These are phyloP conservation scores for Drosophila bunnanda DNA, from an alignment of 2,888 invertebrate species.

Conservation along the genomic window DNA sequence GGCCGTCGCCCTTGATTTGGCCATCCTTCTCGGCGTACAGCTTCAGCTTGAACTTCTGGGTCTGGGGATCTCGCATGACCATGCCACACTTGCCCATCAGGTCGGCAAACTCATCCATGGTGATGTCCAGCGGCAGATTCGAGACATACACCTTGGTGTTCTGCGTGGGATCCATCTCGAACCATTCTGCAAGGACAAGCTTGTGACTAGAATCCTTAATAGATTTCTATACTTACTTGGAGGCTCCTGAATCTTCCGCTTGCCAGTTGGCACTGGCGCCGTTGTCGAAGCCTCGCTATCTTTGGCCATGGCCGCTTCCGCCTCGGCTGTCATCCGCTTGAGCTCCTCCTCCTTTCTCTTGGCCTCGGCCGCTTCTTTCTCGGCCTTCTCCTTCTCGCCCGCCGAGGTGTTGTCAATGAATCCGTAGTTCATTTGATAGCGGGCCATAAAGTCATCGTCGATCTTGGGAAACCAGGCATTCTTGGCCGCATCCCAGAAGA, in stretches of 20 bases:
- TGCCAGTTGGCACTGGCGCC: slow-evolving; percentile 46
- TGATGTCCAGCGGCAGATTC: slow-evolving; percentile 94
- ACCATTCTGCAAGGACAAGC: slow-evolving; percentile 90
- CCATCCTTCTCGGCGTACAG: slow-evolving; percentile 93
- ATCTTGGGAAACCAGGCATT: slow-evolving; percentile 98
- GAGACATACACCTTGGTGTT: slow-evolving; percentile 99
- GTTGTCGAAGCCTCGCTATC: neutral
- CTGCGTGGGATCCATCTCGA: slow-evolving; percentile 93
- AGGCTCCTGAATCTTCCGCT: slow-evolving; percentile 86
- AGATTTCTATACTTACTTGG: slow-evolving; percentile 79
- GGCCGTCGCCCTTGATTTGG: slow-evolving; percentile 97
- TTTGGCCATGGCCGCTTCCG: slow-evolving; percentile 65
- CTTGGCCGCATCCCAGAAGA: slow-evolving; percentile 95
- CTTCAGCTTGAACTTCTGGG: slow-evolving; percentile 94
- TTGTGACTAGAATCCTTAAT: neutral
- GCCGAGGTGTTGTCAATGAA: slow-evolving; percentile 88
- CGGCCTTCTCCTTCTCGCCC: slow-evolving; percentile 64
- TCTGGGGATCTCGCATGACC: slow-evolving; percentile 93
- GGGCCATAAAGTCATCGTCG: slow-evolving; percentile 97
- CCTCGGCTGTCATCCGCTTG: slow-evolving; percentile 76
- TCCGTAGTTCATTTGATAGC: slow-evolving; percentile 97
- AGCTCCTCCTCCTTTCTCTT: slow-evolving; percentile 73
- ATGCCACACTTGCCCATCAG: slow-evolving; percentile 98
- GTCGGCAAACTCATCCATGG: slow-evolving; percentile 94
- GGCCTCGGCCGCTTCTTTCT: slow-evolving; percentile 61